A percentile compares a stretch with the other conserved stretches of the same genome.
phyloP scores from a whole-genome alignment of 2,888 invertebrate genomes.

The Auanema sp. region DNA sequence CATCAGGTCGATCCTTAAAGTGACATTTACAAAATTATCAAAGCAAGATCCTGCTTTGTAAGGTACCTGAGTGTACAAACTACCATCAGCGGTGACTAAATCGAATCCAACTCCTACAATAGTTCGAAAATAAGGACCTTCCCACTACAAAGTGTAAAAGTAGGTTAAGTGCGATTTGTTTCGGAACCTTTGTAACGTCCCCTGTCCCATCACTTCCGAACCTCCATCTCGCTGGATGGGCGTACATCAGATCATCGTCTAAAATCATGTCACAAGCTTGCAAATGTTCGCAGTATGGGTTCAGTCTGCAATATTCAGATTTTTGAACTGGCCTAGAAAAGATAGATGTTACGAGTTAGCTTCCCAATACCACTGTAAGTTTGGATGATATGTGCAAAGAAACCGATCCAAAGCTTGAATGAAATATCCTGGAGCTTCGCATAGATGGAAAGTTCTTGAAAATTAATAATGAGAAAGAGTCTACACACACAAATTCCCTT shows the following conservation, averaged over 20 bases:
- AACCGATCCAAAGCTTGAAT: conserved; percentile 23
- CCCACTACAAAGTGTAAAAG: conserved; percentile 6
- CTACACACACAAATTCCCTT: no score
- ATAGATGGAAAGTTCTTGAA: conserved; percentile 32
- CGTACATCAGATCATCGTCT: conserved; percentile 27
- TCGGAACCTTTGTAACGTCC: conserved; percentile 23
- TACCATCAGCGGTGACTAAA: conserved; percentile 41
- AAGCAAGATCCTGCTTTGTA: background rate
- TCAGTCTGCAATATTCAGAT: conserved; percentile 19
- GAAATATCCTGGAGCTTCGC: conserved; percentile 40
- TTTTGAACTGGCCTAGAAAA: background rate
- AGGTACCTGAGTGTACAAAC: conserved; percentile 21
- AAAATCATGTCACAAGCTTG: conserved; percentile 22
- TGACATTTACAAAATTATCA: background rate
- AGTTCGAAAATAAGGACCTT: conserved; percentile 9
- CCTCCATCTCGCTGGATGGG: conserved; percentile 20
- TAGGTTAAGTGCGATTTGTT: background rate
- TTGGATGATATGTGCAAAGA: conserved; percentile 9
- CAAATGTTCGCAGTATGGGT: conserved; percentile 29
- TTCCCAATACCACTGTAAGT: conserved; percentile 26
- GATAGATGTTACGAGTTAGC: conserved; percentile 29
- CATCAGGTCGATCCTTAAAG: conserved; percentile 18
- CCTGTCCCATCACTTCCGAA: conserved; percentile 27
- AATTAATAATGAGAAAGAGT: background rate
- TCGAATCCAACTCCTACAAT: conserved; percentile 16